These are phyloP conservation scores for Halictus quadricinctus DNA, from an alignment of 2,888 invertebrate genomes.

Conservation along the genomic window DNA sequence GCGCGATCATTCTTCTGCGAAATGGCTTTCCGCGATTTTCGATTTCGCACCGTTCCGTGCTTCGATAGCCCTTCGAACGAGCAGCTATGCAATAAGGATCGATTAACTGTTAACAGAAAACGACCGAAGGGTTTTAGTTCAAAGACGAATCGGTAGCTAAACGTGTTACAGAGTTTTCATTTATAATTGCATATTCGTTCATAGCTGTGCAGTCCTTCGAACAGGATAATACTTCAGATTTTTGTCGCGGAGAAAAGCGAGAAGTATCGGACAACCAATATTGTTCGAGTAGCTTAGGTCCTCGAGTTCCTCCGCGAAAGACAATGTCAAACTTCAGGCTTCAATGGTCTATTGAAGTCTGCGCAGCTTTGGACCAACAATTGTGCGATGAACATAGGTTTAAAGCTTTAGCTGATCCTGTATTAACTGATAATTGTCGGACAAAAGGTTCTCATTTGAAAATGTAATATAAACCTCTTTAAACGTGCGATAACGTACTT, in stretches of 20 bases:
- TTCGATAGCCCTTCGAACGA: not conserved
- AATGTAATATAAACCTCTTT: not conserved
- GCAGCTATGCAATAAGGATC: not conserved
- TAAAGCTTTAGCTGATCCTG: not conserved
- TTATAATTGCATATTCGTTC: not conserved
- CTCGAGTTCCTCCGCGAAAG: not conserved
- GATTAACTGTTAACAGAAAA: not conserved
- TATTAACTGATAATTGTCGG: not conserved
- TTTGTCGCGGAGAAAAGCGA: not conserved
- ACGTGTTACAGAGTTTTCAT: not conserved
- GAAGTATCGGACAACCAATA: not conserved
- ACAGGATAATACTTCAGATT: not conserved
- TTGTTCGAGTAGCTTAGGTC: not conserved
- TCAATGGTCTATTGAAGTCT: not conserved
- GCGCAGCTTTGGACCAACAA: not conserved
- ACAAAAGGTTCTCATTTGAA: not conserved
- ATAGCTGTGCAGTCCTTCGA: not conserved
- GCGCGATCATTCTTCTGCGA: slow-evolving; percentile 23
- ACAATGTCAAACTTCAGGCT: not conserved
- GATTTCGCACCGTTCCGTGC: not conserved
- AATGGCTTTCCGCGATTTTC: slow-evolving; percentile 8
- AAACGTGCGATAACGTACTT: no score
- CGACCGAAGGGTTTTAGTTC: not conserved
- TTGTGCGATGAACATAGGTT: not conserved
- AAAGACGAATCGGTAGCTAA: not conserved